A percentile compares a stretch with the other conserved stretches of the same genome.
These are phyloP conservation scores for Eutrigla gurnardus DNA, from an alignment of 2,797 vertebrate genomes.

Conservation along the genomic window DNA sequence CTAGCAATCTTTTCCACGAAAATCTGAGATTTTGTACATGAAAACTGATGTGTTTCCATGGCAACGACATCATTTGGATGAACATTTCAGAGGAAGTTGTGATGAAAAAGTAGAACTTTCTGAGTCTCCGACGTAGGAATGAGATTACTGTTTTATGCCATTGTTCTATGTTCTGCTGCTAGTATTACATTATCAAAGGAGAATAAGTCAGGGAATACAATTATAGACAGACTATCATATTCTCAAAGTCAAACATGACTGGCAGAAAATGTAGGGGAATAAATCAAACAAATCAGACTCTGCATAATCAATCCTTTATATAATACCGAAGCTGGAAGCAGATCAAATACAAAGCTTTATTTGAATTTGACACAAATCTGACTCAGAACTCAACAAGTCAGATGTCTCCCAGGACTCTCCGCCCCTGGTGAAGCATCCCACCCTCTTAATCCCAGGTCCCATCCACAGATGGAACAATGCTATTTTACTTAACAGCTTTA, in stretches of 20 bases:
- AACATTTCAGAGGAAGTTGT: constrained; percentile 26
- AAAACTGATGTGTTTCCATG: constrained; percentile 41
- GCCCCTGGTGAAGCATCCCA: background rate
- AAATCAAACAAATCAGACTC: constrained; percentile 21
- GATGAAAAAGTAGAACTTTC: constrained; percentile 22
- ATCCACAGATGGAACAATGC: constrained; percentile 43
- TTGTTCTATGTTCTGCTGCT: constrained; percentile 1
- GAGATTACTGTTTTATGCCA: background rate
- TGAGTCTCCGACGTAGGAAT: constrained; percentile 9
- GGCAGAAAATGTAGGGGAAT: constrained; percentile 17
- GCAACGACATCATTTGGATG: constrained; percentile 44
- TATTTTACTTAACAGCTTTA: constrained; percentile 42
- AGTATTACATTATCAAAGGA: constrained; percentile 13
- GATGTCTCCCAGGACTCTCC: constrained; percentile 10
- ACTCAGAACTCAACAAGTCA: constrained; percentile 16
- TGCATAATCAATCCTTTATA: constrained; percentile 27
- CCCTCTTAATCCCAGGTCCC: constrained; percentile 46
- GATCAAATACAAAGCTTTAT: constrained; percentile 19
- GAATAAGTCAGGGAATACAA: constrained; percentile 10
- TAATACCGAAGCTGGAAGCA: constrained; percentile 16
- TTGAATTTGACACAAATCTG: constrained; percentile 21
- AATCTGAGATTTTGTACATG: constrained; percentile 18
- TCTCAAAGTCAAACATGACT: constrained; percentile 44
- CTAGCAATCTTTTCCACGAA: constrained; percentile 18
- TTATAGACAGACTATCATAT: constrained; percentile 9